A percentile compares a stretch with the other conserved stretches of the same genome.
phyloP scores from a whole-genome alignment of 1,140 invertebrate genomes.

The Orius insidiosus region DNA sequence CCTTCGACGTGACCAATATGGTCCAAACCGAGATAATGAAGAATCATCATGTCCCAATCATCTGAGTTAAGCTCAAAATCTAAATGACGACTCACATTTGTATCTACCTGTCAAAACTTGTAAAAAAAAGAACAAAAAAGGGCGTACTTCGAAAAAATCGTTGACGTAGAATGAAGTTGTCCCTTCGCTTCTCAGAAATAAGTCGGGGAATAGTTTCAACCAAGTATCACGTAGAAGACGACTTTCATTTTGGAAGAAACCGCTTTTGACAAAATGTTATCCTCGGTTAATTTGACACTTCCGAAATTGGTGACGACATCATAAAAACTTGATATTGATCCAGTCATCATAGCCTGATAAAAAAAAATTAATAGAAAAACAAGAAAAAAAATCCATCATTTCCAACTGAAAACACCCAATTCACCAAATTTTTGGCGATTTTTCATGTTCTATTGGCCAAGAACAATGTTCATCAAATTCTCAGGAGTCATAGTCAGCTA shows the following conservation, averaged over 20 bases:
- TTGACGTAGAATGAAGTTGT: slow-evolving; percentile 88
- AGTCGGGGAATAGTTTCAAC: slow-evolving; percentile 68
- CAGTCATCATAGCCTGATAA: slow-evolving; percentile 66
- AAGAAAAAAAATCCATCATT: neutral
- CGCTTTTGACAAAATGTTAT: slow-evolving; percentile 62
- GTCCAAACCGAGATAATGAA: slow-evolving; percentile 93
- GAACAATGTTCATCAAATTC: neutral
- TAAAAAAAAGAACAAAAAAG: neutral
- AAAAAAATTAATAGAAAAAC: slow-evolving; percentile 8
- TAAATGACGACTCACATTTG: slow-evolving; percentile 79
- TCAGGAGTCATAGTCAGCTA: no score
- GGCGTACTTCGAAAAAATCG: slow-evolving; percentile 74
- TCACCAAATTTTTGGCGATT: no score
- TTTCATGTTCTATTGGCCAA: neutral
- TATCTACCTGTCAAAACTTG: slow-evolving; percentile 51
- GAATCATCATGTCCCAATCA: slow-evolving; percentile 79
- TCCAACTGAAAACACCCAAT: neutral
- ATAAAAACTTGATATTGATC: slow-evolving; percentile 75
- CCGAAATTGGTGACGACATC: slow-evolving; percentile 83
- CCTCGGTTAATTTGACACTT: slow-evolving; percentile 44
- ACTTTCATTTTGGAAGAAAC: slow-evolving; percentile 37
- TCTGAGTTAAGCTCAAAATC: slow-evolving; percentile 40
- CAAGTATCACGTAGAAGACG: slow-evolving; percentile 91
- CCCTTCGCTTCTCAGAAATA: slow-evolving; percentile 62
- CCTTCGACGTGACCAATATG: slow-evolving; percentile 92